Evolutionary conservation across 2,113 vertebrate genomes (phyloP).

Genomic region (Phoxinus phoxinus): DNA sequence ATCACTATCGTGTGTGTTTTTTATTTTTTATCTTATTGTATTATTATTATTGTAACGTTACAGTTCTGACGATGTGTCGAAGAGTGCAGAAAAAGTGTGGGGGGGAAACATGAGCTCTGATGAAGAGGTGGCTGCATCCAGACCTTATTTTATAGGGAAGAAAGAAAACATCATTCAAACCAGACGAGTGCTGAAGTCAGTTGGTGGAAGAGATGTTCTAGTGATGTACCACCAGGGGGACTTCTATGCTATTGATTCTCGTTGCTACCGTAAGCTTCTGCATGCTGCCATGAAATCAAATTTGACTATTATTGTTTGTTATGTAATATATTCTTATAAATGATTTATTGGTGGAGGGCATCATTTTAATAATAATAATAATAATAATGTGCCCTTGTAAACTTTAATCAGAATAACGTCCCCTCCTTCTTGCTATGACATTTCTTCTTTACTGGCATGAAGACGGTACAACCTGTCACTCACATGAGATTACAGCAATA

Average conservation of each 20-base stretch:
- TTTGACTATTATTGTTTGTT: too few species aligned
- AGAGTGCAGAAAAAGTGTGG: not conserved
- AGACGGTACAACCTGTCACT: too few species aligned
- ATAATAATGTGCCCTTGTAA: too few species aligned
- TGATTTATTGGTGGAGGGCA: too few species aligned
- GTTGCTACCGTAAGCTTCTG: constrained; percentile 87
- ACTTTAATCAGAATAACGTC: too few species aligned
- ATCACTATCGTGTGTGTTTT: not conserved
- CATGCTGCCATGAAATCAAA: not conserved
- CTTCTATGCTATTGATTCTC: constrained; percentile 87
- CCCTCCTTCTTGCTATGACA: too few species aligned
- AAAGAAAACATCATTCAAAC: constrained; percentile 82
- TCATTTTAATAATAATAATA: too few species aligned
- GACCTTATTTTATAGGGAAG: constrained; percentile 74
- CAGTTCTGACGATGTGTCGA: not conserved
- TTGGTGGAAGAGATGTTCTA: constrained; percentile 87
- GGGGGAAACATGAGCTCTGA: constrained; percentile 19
- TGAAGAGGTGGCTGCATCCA: constrained; percentile 37
- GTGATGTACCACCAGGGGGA: constrained; percentile 83
- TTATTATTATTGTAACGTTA: not conserved
- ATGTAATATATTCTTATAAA: too few species aligned
- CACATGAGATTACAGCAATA: too few species aligned
- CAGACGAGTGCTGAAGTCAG: constrained; percentile 72
- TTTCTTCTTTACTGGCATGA: too few species aligned
- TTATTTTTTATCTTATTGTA: not conserved